These are phyloP conservation scores for Peromyscus polionotus DNA, from an alignment of 2,113 vertebrate genomes.

Conservation along the genomic window DNA sequence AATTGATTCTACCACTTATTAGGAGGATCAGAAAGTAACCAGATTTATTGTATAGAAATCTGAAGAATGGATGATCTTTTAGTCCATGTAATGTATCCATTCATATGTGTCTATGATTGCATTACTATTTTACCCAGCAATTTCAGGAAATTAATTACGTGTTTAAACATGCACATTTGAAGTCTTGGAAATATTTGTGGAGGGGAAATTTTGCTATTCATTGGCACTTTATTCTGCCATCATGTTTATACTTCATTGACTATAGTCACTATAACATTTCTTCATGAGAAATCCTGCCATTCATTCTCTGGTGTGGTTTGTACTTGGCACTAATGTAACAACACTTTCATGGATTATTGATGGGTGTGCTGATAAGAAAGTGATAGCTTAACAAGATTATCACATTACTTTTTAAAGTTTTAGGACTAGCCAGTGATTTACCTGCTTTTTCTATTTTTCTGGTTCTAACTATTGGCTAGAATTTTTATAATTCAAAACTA, in stretches of 20 bases:
- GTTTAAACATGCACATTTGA: neutral
- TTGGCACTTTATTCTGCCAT: constrained; percentile 17
- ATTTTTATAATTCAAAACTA: neutral
- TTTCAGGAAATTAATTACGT: constrained; percentile 20
- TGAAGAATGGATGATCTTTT: neutral
- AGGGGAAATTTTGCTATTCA: neutral
- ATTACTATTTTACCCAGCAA: neutral
- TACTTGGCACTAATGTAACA: neutral
- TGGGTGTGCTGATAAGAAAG: accelerated
- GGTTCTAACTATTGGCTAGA: neutral
- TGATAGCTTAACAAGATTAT: neutral
- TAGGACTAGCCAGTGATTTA: neutral
- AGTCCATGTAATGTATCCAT: neutral
- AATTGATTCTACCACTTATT: neutral
- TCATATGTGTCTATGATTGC: neutral
- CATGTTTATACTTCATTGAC: neutral
- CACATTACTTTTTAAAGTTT: neutral
- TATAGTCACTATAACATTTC: neutral
- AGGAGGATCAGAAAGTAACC: neutral
- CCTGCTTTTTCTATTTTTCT: neutral
- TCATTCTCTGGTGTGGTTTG: constrained; percentile 19
- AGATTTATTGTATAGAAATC: neutral
- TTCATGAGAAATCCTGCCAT: neutral
- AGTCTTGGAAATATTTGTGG: constrained; percentile 18
- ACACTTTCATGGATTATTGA: neutral